Percentiles rank a stretch among this genome's conserved stretches.
Evolutionary conservation across 1,140 invertebrate genomes (phyloP).

Genomic region (Phymastichus coffea): DNA sequence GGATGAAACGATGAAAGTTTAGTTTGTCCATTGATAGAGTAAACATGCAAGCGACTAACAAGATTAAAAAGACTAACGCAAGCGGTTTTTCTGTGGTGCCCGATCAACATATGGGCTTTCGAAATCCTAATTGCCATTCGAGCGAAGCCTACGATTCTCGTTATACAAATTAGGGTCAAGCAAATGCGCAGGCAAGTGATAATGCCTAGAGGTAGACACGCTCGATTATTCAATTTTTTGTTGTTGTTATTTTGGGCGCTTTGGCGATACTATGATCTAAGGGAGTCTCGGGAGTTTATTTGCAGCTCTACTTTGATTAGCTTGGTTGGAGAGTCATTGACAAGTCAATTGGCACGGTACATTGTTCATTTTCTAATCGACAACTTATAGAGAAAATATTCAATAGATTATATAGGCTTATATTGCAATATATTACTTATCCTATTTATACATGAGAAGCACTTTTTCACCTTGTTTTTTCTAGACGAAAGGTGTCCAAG

Average conservation of each 20-base stretch:
- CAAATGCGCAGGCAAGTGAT: slow-evolving; percentile 8
- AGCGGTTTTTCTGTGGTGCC: no score
- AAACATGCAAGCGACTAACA: slow-evolving; percentile 34
- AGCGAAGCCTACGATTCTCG: slow-evolving; percentile 13
- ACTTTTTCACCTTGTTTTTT: not conserved
- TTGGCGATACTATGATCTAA: no score
- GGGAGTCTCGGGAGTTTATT: no score
- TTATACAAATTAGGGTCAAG: slow-evolving; percentile 9
- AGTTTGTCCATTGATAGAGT: not conserved
- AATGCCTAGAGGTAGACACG: not conserved
- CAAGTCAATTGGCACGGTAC: no score
- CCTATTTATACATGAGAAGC: no score
- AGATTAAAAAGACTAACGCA: slow-evolving; percentile 10
- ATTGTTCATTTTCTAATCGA: no score
- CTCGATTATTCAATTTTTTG: not conserved
- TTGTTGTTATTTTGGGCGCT: not conserved
- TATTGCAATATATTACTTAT: no score
- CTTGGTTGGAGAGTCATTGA: slow-evolving; percentile 12
- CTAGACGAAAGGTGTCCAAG: slow-evolving; percentile 10
- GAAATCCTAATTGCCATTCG: not conserved
- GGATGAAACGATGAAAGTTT: no score
- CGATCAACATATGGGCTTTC: slow-evolving; percentile 1
- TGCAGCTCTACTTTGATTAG: no score
- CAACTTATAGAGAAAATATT: no score
- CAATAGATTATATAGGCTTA: no score